These are phyloP conservation scores for Corythaeola cristata DNA, from an alignment of 2,113 vertebrate species.

Conservation along the genomic window DNA sequence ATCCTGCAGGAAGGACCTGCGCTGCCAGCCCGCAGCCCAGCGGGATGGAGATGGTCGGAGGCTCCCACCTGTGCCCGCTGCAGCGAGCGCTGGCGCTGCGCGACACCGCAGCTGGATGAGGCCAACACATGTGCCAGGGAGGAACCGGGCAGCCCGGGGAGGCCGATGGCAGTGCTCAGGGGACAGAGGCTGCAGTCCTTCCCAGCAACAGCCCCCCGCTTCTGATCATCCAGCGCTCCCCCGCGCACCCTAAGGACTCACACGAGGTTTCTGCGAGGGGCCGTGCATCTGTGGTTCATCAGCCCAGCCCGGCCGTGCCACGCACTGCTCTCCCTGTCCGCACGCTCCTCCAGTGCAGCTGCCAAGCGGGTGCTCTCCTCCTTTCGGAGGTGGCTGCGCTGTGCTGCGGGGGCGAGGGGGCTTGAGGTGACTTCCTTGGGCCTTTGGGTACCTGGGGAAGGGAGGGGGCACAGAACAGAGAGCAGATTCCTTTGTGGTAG, in stretches of 20 bases:
- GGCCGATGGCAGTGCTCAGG: fast-evolving
- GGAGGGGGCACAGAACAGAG: not conserved
- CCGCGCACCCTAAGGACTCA: fast-evolving
- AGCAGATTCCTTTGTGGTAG: too few relatives aligned
- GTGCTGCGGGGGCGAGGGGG: not conserved
- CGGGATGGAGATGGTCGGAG: not conserved
- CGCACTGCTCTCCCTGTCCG: not conserved
- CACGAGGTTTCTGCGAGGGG: not conserved
- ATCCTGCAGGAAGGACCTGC: not conserved
- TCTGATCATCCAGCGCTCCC: not conserved
- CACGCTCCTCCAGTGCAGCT: not conserved
- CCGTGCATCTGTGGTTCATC: not conserved
- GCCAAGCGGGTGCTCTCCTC: not conserved
- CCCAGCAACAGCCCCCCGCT: not conserved
- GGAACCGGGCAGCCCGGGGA: not conserved
- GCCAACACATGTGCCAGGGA: fast-evolving
- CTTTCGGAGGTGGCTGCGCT: not conserved
- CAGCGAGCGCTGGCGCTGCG: not conserved
- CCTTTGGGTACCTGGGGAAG: not conserved
- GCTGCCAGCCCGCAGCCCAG: not conserved
- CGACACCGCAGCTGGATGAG: not conserved
- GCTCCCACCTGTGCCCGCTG: not conserved
- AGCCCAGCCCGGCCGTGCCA: not conserved
- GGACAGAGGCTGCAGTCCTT: not conserved
- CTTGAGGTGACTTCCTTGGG: not conserved